Conservation (phyloP, 1,140 invertebrate species). For the Meteorus sp. region DNA sequence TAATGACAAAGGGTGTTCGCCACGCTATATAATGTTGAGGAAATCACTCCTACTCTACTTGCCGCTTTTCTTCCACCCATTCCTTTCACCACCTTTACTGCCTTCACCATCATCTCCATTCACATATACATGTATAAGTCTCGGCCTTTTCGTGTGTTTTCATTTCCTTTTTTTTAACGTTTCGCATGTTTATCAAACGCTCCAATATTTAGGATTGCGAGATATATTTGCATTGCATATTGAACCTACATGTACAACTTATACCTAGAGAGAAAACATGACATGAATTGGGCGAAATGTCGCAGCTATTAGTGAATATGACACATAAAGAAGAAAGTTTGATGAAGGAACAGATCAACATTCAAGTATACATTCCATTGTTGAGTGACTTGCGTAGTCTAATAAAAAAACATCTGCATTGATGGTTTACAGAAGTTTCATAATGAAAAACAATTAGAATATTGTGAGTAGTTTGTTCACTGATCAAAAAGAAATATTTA, state of each 20-base stretch:
- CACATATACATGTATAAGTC: not conserved
- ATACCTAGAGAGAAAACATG: no score
- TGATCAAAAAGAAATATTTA: constrained; percentile 25
- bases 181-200: no score
- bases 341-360: no score
- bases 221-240: no score
- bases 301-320: no score
- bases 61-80: not conserved
- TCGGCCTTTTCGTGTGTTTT: not conserved
- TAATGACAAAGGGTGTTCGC: constrained; percentile 21
- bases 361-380: no score
- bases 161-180: no score
- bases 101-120: not conserved
- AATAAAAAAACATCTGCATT: constrained; percentile 26
- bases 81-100: not conserved
- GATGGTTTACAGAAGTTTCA: not conserved
- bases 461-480: constrained; percentile 15
- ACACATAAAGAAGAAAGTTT: no score
- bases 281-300: no score
- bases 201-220: no score
- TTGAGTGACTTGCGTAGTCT: no score
- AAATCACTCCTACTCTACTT: not conserved
- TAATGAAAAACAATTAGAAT: not conserved
- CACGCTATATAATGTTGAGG: not conserved
- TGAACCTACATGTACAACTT: no score